A percentile compares a stretch with the other conserved stretches of the same genome.
Evolutionary conservation across 2,113 vertebrate genomes (phyloP).

Genomic region (Tursiops truncatus): DNA sequence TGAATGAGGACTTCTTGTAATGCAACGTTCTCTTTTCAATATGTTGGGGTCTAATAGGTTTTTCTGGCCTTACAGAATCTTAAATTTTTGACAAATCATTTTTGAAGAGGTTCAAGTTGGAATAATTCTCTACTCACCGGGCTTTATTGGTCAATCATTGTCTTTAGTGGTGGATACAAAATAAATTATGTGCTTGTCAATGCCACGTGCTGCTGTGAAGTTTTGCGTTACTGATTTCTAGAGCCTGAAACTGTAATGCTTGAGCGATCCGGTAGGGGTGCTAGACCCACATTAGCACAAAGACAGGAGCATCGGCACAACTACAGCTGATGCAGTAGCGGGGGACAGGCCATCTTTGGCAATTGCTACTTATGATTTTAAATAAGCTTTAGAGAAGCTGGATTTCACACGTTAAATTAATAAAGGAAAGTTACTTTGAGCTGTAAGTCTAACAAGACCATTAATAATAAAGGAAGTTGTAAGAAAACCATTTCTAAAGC

Average conservation of each 20-base stretch:
- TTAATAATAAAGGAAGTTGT: constrained; percentile 45
- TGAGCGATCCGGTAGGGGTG: not conserved
- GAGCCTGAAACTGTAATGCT: not conserved
- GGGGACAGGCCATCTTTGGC: not conserved
- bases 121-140: not conserved
- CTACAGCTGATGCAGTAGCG: not conserved
- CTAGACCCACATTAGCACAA: not conserved
- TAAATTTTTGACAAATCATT: not conserved
- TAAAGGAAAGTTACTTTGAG: constrained; percentile 51
- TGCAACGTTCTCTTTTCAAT: not conserved
- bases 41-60: not conserved
- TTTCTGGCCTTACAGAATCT: not conserved
- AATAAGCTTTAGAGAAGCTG: constrained; percentile 24
- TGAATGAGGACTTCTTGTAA: not conserved
- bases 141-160: not conserved
- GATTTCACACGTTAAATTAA: constrained; percentile 50
- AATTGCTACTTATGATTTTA: not conserved
- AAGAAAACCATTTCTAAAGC: constrained; percentile 60
- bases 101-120: not conserved
- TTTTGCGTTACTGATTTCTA: not conserved
- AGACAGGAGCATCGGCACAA: not conserved
- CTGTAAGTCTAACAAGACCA: not conserved
- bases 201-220: not conserved
- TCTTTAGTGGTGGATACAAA: not conserved
- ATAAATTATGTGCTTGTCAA: not conserved